phyloP scores from a whole-genome alignment of 2,797 vertebrate genomes.

The Enteromius anoplus region DNA sequence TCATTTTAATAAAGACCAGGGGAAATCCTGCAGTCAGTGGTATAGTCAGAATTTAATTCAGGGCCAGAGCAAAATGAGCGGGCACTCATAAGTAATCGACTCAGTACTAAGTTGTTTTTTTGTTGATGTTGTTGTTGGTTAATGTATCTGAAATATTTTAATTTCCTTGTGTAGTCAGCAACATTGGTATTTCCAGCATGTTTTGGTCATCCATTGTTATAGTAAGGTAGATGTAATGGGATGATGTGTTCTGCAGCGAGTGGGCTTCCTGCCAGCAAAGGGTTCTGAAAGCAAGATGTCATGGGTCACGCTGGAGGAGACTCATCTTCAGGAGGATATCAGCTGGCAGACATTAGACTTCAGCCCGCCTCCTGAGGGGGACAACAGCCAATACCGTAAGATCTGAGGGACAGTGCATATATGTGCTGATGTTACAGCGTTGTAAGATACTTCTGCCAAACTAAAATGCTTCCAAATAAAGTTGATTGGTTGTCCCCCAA shows the following conservation, averaged over 20 bases:
- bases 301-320: constrained; percentile 91
- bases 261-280: constrained; percentile 84
- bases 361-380: constrained; percentile 85
- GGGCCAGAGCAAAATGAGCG: too few relatives aligned
- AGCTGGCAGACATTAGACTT: constrained; percentile 85
- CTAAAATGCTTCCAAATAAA: neutral
- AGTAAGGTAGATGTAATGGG: neutral
- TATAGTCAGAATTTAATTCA: too few relatives aligned
- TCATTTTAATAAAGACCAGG: too few relatives aligned
- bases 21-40: too few relatives aligned
- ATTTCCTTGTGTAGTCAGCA: neutral
- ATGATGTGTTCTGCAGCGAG: constrained; percentile 77
- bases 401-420: neutral
- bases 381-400: constrained; percentile 89
- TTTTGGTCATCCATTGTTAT: neutral
- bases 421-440: neutral
- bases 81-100: too few relatives aligned
- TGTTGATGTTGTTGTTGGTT: neutral
- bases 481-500: neutral
- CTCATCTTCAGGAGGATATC: constrained; percentile 78
- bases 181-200: neutral
- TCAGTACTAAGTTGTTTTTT: too few relatives aligned
- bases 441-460: neutral
- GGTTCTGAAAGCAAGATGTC: constrained; percentile 76
- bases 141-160: neutral